Evolutionary conservation across 2,797 vertebrate species (phyloP).

Genomic region (Phalanger gymnotis): DNA sequence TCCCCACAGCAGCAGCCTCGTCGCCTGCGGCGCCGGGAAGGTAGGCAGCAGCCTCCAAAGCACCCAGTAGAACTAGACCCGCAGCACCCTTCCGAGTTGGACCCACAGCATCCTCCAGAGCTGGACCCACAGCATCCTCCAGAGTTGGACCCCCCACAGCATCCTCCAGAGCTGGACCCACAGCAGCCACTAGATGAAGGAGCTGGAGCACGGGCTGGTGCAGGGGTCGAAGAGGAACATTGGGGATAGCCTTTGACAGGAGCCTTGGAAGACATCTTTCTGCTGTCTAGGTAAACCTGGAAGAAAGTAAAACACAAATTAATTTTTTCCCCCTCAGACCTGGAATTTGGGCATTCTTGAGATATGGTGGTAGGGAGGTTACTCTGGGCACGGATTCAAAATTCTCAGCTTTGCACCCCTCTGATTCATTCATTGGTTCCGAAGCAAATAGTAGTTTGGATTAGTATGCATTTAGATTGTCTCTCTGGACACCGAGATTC

Average conservation of each 20-base stretch:
- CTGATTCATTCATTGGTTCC: background rate
- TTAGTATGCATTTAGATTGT: background rate
- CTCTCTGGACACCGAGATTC: slow-evolving; percentile 27
- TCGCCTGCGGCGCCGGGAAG: slow-evolving; percentile 58
- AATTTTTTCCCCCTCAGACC: fast-evolving
- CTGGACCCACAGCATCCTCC: background rate
- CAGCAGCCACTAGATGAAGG: slow-evolving; percentile 24
- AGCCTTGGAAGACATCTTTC: slow-evolving; percentile 64
- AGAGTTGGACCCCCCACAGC: background rate
- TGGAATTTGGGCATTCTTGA: background rate
- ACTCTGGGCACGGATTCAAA: too few species aligned
- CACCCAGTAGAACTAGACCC: slow-evolving; percentile 61
- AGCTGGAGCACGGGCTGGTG: slow-evolving; percentile 8
- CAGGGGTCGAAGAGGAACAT: slow-evolving; percentile 61
- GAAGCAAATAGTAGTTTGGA: background rate
- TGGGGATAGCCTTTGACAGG: slow-evolving; percentile 70
- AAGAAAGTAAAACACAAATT: background rate
- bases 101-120: background rate
- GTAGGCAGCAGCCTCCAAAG: slow-evolving; percentile 71
- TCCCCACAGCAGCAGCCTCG: slow-evolving; percentile 60
- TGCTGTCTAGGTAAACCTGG: slow-evolving; percentile 42
- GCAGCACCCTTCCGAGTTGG: background rate
- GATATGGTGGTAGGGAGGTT: too few species aligned
- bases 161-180: background rate
- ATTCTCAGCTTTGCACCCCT: slow-evolving; percentile 25